Percentiles rank a stretch among this genome's conserved stretches.
Conservation (phyloP, 2,113 vertebrate genomes). For the Rhombomys opimus region DNA sequence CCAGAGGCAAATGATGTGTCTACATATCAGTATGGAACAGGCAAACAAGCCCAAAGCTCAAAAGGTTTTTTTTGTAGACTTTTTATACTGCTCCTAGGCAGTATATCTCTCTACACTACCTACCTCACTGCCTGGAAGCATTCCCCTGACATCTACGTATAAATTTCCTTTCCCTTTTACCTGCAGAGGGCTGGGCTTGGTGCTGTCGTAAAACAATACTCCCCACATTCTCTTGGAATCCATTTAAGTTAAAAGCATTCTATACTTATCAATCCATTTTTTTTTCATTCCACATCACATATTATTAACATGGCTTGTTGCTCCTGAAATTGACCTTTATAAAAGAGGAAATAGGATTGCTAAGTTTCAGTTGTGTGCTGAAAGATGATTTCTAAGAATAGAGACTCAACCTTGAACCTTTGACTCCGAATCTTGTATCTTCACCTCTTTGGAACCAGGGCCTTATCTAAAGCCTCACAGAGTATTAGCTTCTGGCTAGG, state of each 20-base stretch:
- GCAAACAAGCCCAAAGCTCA: background rate
- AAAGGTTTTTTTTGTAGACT: background rate
- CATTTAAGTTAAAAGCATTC: conserved; percentile 25
- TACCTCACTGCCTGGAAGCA: background rate
- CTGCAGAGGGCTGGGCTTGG: background rate
- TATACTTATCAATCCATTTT: background rate
- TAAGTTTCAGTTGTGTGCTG: background rate
- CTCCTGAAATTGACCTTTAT: conserved; percentile 18
- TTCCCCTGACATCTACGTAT: background rate
- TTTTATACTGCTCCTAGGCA: background rate
- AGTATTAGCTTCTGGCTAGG: background rate
- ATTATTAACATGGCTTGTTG: conserved; percentile 25
- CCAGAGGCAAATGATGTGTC: background rate
- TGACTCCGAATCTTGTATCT: background rate
- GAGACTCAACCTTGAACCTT: background rate
- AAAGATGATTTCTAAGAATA: background rate
- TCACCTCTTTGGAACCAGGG: background rate
- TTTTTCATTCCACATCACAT: background rate
- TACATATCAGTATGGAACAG: background rate
- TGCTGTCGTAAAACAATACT: background rate
- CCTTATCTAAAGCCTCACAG: background rate
- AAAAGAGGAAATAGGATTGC: background rate
- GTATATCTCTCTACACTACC: background rate
- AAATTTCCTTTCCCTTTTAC: background rate
- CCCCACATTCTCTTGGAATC: background rate